Conservation (phyloP, 1,140 invertebrate species). For the Nasonia giraulti region DNA sequence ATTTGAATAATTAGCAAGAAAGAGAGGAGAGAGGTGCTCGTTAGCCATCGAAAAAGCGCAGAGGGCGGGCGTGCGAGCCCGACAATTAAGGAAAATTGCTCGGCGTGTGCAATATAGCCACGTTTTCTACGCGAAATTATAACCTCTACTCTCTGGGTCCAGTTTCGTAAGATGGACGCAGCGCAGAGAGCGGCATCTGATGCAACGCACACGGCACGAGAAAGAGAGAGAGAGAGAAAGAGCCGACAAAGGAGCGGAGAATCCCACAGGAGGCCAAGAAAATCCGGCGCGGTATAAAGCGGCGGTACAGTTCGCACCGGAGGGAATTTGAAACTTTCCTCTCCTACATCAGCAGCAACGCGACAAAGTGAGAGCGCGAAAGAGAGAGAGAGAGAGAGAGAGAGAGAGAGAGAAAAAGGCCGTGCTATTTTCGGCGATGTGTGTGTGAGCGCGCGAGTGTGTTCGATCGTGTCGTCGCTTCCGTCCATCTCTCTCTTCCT, state of each 20-base stretch:
- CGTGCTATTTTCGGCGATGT: neutral
- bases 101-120: neutral
- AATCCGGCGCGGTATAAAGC: neutral
- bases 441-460: neutral
- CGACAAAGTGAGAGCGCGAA: neutral
- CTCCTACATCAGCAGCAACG: neutral
- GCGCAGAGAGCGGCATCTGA: neutral
- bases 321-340: constrained; percentile 1
- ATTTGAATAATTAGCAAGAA: neutral
- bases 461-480: constrained; percentile 11
- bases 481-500: neutral
- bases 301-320: too few relatives aligned
- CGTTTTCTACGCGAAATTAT: constrained; percentile 9
- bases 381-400: neutral
- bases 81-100: neutral
- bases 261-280: neutral
- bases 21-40: constrained; percentile 6
- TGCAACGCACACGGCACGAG: neutral
- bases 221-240: neutral
- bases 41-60: neutral
- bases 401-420: neutral
- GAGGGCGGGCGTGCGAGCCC: too few relatives aligned
- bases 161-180: constrained; percentile 2
- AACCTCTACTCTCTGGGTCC: neutral
- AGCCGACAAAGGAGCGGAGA: neutral